A percentile compares a stretch with the other conserved stretches of the same genome.
phyloP scores from a whole-genome alignment of 1,140 invertebrate species.

The Meteorus sp. region DNA sequence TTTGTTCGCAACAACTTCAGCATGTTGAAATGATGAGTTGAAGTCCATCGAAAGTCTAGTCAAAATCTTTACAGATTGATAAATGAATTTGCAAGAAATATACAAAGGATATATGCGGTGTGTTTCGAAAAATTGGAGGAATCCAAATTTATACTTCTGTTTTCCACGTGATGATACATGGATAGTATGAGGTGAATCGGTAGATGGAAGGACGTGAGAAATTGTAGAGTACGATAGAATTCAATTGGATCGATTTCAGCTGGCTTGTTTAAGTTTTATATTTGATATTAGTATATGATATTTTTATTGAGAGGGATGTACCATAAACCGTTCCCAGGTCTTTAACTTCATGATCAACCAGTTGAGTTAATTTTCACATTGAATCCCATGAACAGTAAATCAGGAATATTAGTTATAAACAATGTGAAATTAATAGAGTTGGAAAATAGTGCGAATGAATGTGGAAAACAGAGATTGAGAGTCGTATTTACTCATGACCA shows the following conservation, averaged over 20 bases:
- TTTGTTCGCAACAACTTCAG: too few species aligned
- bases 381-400: conserved; percentile 21
- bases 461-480: conserved; percentile 41
- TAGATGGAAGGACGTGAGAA: conserved; percentile 41
- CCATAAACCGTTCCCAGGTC: conserved; percentile 43
- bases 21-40: too few species aligned
- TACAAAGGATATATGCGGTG: too few species aligned
- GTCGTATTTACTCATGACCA: conserved; percentile 54
- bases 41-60: conserved; percentile 45
- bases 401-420: not conserved
- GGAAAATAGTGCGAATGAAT: conserved; percentile 18
- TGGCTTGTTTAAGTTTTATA: conserved; percentile 56
- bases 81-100: too few species aligned
- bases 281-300: conserved; percentile 56
- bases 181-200: conserved; percentile 23
- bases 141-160: too few species aligned
- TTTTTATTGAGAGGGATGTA: conserved; percentile 38
- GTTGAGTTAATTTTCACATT: conserved; percentile 47
- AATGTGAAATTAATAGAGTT: conserved; percentile 9
- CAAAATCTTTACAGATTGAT: too few species aligned
- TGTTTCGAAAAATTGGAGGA: too few species aligned
- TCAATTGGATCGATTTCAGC: conserved; percentile 45
- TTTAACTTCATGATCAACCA: conserved; percentile 46
- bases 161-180: too few species aligned
- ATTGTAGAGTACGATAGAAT: conserved; percentile 45